Evolutionary conservation across 2,888 invertebrate species (phyloP).

Genomic region (Papilio demoleus): DNA sequence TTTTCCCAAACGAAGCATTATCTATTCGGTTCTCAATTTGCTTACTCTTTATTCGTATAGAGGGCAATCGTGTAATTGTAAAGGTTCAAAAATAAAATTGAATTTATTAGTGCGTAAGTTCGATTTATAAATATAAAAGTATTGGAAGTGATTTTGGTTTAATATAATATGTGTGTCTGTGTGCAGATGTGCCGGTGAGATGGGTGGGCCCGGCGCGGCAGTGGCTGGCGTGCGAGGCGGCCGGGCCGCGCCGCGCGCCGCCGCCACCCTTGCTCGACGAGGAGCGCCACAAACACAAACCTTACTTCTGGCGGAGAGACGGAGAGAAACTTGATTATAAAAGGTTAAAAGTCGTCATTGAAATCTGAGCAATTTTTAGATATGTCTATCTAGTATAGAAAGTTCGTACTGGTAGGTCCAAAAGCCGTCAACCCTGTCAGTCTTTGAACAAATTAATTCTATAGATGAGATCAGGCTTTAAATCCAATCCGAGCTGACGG

Average conservation of each 20-base stretch:
- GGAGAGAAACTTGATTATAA: slow-evolving; percentile 55
- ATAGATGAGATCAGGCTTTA: slow-evolving; percentile 5
- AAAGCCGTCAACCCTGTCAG: slow-evolving; percentile 7
- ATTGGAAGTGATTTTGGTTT: too few relatives aligned
- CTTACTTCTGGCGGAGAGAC: slow-evolving; percentile 59
- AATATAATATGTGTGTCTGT: too few relatives aligned
- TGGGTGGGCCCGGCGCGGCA: slow-evolving; percentile 65
- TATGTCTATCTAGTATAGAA: background rate
- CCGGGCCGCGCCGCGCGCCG: slow-evolving; percentile 62
- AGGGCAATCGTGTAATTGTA: background rate
- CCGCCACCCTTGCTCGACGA: slow-evolving; percentile 67
- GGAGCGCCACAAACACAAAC: slow-evolving; percentile 53
- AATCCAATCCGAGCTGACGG: slow-evolving; percentile 24
- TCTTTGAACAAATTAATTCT: slow-evolving; percentile 19
- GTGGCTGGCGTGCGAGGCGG: slow-evolving; percentile 60
- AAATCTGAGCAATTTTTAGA: background rate
- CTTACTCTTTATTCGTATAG: slow-evolving; percentile 8
- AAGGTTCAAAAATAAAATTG: background rate
- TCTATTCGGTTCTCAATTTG: slow-evolving; percentile 16
- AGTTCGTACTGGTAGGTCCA: background rate
- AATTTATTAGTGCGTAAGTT: background rate
- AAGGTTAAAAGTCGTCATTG: slow-evolving; percentile 50
- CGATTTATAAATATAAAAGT: background rate
- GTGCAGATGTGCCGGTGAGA: slow-evolving; percentile 69
- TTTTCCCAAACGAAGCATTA: slow-evolving; percentile 1